Evolutionary conservation across 2,888 invertebrate species (phyloP), one percentile per base, ranked within the genome.

Genomic region (Drosophila suboccidentalis): DNA sequence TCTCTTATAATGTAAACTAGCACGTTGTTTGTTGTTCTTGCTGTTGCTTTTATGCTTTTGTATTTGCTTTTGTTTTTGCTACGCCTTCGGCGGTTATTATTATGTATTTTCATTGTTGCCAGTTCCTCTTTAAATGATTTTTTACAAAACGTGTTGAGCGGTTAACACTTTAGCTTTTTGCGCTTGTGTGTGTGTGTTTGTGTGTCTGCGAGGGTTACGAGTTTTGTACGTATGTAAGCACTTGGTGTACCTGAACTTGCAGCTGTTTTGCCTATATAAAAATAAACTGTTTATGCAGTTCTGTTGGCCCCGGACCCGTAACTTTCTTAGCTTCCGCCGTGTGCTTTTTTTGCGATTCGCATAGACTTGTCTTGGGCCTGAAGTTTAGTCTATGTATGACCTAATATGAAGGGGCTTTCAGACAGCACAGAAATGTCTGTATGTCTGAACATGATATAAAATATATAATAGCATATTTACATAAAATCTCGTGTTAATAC

Each of bases 251-350:
- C 60, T 73, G 67, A 74, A 78, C 85, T 79, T 87, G 82, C 86
- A 87, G 76, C 85, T 87, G 68, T 46, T 62, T 55, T 59, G 11
- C 6, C 36, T 43, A 58, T 67, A 77, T 54, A 82, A 71, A 88
- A 84, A 84, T 86, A 82, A 88, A 88, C 89, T 86, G 80, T 83
- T 86, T 73, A 82, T 88, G 87, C 84, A 86, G 78, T 82, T 83
- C 74, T 69, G 55, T 54, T 62, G 67, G 38, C 61, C 43, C 43
- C 39, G 26, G 19, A 13, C 1, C 32, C 73, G 32, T 73, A 67
- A 49, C 46, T 78, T 63, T 29, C 63, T 63, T 76, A 38, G 76
- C 64, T 46, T 49, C 43, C 51, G 53, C 17, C 41, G 60, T 69
- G 59, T 71, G 53, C 43, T 63, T 62, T 74, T 10, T 19, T 36